Evolutionary conservation across 2,888 invertebrate species (phyloP), one percentile per base, ranked within the genome.

Genomic region (Ceratothoa steindachneri): DNA sequence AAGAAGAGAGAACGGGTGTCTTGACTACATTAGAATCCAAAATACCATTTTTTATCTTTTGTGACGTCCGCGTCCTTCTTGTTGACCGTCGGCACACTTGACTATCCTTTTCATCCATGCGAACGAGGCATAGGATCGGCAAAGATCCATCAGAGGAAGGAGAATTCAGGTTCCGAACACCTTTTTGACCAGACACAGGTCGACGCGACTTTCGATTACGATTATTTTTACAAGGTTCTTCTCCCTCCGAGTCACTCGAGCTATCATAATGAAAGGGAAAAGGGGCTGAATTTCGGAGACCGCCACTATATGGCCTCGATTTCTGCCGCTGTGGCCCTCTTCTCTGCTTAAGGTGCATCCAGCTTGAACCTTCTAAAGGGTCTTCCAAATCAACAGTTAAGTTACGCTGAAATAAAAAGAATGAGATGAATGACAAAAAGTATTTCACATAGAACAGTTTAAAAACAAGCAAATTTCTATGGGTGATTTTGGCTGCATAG

Each of bases 321-420:
- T 41, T 41, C 15, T 41, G 5, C 41, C 15, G 5, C 15, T 15
- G 5, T 5, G 41, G 15, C 5, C 41, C 41, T 41, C 41, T 41
- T 15, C 41, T 41, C 15, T 41, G n/a, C 2, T 24, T 7, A 22
- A 24, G n/a, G 24, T 60, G 60, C 60, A 60, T 60, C 60, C 60
- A 60, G 24, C 60, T 60, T 2, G 60, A 60, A 24, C 60, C 60
- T 60, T 60, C 60, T 24, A 60, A 60, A 24, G 60, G 60, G 24
- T 60, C 60, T 60, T 60, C 60, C n/a, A 41, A 41, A 41, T 41
- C 41, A 9, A 41, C 41, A 41, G 15, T n/a, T n/a, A n/a, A n/a
- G n/a, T n/a, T n/a, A n/a, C n/a, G n/a, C n/a, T n/a, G n/a, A n/a
- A n/a, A n/a, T n/a, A n/a, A n/a, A n/a, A n/a, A n/a, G n/a, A n/a